phyloP scores from a whole-genome alignment of 2,113 vertebrate species.

The Rhipidura dahli region DNA sequence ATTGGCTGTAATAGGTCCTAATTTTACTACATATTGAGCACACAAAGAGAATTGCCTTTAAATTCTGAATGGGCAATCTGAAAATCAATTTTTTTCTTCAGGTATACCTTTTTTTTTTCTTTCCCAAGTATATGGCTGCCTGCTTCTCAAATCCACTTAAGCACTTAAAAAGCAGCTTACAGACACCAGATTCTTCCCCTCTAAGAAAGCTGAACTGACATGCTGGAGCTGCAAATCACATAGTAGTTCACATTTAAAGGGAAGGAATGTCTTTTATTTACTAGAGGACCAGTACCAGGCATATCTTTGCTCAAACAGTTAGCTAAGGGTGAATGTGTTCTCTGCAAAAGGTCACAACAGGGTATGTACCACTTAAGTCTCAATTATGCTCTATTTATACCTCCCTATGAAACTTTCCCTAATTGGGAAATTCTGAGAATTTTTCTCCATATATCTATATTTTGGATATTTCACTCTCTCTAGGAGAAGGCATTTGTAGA shows the following conservation, averaged over 20 bases:
- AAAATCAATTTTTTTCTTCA: slow-evolving; percentile 3
- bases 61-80: slow-evolving; percentile 22
- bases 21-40: neutral
- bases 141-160: slow-evolving; percentile 19
- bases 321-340: neutral
- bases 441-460: neutral
- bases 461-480: neutral
- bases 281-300: neutral
- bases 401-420: neutral
- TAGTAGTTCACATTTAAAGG: neutral
- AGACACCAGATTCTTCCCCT: slow-evolving; percentile 31
- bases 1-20: neutral
- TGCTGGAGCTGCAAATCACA: neutral
- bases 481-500: neutral
- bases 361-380: slow-evolving; percentile 1
- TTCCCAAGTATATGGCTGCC: neutral
- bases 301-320: slow-evolving; percentile 19
- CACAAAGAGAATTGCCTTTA: neutral
- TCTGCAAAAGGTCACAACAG: neutral
- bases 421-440: neutral
- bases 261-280: slow-evolving; percentile 16
- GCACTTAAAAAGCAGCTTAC: slow-evolving; percentile 36
- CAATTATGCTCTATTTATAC: slow-evolving; percentile 19
- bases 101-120: neutral
- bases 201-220: slow-evolving; percentile 6